Base-by-base conservation (phyloP, 1,140 invertebrate species). In the Elysia chlorotica region DNA sequence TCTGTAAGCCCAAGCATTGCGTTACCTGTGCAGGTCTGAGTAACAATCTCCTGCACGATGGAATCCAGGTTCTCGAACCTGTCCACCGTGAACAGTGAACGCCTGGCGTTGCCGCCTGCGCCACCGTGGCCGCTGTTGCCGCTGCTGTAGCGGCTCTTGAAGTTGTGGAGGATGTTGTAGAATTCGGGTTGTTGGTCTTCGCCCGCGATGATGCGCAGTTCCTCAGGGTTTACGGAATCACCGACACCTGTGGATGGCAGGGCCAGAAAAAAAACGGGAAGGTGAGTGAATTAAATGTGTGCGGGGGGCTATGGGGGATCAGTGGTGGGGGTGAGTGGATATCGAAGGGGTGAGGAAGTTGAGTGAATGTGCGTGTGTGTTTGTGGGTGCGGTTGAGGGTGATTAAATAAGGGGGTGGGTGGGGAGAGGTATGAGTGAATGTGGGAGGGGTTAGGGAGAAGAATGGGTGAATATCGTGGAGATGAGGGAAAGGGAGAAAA, bases 21-120 rank as follows among this genome's bases (percentile, higher is more conserved):
- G 59, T 76, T 73, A 81, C 79, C 73, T 65, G 73, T 71, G 37
- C 81, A 82, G 28, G 78, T 63, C 30, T 79, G 72, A 5, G 78
- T 53, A 0, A 74, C 67, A 0, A 76, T 59, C 35, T 80, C 77
- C 6, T 70, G 63, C 17, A 80, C 62, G 14, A 80, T 37, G 37
- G 17, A 61, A 14, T 78, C 66, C 19, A 82, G 66, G 3, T 80
- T 61, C 21, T 62, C 53, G 67, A 80, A 79, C 0, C 63, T 35
- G 1, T 75, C 59, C 14, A 79, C 53, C 2, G 30, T 48, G 67
- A 74, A 78, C 30, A 74, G n/a, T 35, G 65, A 53, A 6, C 65
- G 33, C 14, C 35, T 30, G 3, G n/a, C 4, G 19, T 2, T 30
- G n/a, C n/a, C n/a, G n/a, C n/a, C n/a, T n/a, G n/a, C n/a, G n/a